A percentile compares a stretch with the other conserved stretches of the same genome.
These are phyloP conservation scores for Styela plicata DNA, from an alignment of 23 tunicate genomes.

Conservation along the genomic window DNA sequence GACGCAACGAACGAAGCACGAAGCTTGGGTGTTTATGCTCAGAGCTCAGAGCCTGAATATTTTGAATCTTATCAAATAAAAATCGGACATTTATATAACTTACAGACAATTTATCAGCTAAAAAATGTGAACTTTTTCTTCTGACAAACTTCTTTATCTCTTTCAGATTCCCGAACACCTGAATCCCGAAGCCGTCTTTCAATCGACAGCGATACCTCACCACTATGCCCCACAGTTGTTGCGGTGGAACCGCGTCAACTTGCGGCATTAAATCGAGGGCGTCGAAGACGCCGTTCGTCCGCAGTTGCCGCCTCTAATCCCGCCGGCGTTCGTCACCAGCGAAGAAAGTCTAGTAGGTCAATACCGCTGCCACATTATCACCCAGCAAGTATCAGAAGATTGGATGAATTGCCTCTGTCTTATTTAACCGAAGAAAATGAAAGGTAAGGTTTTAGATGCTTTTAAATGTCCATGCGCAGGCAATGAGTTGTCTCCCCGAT, in stretches of 20 bases:
- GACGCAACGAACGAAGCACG: slow-evolving; percentile 9
- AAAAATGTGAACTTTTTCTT: too few relatives aligned
- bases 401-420: slow-evolving; percentile 61
- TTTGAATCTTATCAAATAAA: too few relatives aligned
- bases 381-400: slow-evolving; percentile 52
- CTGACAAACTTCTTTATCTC: too few relatives aligned
- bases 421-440: slow-evolving; percentile 70
- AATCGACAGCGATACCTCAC: slow-evolving; percentile 31
- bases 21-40: slow-evolving; percentile 13
- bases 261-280: slow-evolving; percentile 25
- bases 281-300: slow-evolving; percentile 48
- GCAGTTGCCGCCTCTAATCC: slow-evolving; percentile 29
- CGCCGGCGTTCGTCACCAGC: slow-evolving; percentile 35
- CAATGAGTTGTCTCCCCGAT: too few relatives aligned
- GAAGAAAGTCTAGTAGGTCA: slow-evolving; percentile 36
- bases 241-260: slow-evolving; percentile 26
- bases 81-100: not conserved
- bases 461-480: too few relatives aligned
- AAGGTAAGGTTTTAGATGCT: slow-evolving; percentile 59
- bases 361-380: slow-evolving; percentile 87
- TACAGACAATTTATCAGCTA: too few relatives aligned
- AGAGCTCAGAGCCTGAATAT: slow-evolving; percentile 18
- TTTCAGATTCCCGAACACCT: not conserved
- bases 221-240: slow-evolving; percentile 21
- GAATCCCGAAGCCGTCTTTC: slow-evolving; percentile 7